These are phyloP conservation scores for Plestiodon gilberti DNA, from an alignment of 2,113 vertebrate species.

Conservation along the genomic window DNA sequence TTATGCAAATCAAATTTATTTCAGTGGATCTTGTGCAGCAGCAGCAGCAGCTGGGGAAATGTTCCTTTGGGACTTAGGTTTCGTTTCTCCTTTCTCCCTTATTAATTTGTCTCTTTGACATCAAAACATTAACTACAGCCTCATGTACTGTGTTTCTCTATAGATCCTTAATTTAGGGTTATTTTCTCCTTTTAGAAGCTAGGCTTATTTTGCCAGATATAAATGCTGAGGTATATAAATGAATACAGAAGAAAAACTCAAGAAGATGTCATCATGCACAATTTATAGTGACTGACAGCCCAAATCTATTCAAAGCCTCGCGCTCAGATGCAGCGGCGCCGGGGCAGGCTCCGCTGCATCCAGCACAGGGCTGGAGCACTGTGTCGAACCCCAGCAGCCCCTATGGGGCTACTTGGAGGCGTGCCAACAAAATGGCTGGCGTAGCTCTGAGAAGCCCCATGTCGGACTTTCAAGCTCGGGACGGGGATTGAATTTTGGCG, in stretches of 20 bases:
- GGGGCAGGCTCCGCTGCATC: too few species aligned
- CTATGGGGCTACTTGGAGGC: too few species aligned
- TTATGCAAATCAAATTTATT: not conserved
- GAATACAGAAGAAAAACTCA: not conserved
- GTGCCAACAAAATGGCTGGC: too few species aligned
- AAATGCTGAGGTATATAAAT: not conserved
- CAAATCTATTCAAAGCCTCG: too few species aligned
- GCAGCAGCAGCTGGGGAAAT: not conserved
- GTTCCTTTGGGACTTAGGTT: not conserved
- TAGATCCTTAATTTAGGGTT: not conserved
- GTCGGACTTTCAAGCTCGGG: too few species aligned
- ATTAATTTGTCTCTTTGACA: not conserved
- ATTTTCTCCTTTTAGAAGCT: not conserved
- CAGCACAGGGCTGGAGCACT: too few species aligned
- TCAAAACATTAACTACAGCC: not conserved
- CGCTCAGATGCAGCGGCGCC: too few species aligned
- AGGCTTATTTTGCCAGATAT: not conserved
- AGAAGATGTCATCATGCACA: not conserved
- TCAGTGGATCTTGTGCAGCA: not conserved
- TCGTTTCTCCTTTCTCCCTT: not conserved
- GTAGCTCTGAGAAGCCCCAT: too few species aligned
- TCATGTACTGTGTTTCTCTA: not conserved
- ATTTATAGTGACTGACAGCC: not conserved
- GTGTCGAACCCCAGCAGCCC: too few species aligned
- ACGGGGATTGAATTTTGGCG: too few species aligned